Evolutionary conservation across 2,113 vertebrate species (phyloP), one percentile per base, ranked within the genome.

Genomic region (Sialia sialis): DNA sequence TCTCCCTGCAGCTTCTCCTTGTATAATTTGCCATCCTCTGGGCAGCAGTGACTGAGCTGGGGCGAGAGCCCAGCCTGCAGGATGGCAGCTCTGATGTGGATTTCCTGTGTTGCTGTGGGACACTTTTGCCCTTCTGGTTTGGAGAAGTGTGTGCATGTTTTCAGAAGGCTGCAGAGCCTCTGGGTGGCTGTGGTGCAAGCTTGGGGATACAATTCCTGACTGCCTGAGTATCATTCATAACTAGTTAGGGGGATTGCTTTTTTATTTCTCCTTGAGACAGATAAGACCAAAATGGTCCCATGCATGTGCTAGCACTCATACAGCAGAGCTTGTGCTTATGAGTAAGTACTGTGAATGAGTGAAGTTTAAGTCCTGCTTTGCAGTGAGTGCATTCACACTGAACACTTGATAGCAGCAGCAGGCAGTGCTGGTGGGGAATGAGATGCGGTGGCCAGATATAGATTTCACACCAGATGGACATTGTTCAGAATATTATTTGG

Each of bases 391-490:
- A 4, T 34, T 89, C 55, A 16, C 72, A 11, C 36, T 9, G 59
- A 69, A 64, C 3, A 1, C 66, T 83, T 48, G 34, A 27, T 19
- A 75, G 48, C 14, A 85, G 6, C 78, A 91, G 84, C 62, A 87
- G 73, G 76, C 83, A 70, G 58, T 60, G 81, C 83, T 87, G 23
- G 49, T 70, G 72, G 54, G 30, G 51, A 91, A 67, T 10, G 32
- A 46, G 74, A 38, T 85, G 7, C 66, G 27, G 54, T 1, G 32
- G 83, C 93, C 76, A 69, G 64, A 78, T 85, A 73, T 83, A 16
- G 13, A 58, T 92, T 94, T 91, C 90, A 89, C 88, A 90, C 87
- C 94, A 93, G 87, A 95, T 95, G 90, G 93, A 78, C 3, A 1
- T 78, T 88, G 74, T 67, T 88, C 48, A 69, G 92, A 86, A 87